These are phyloP conservation scores for Orgyia antiqua DNA, from an alignment of 2,888 invertebrate species.

Conservation along the genomic window DNA sequence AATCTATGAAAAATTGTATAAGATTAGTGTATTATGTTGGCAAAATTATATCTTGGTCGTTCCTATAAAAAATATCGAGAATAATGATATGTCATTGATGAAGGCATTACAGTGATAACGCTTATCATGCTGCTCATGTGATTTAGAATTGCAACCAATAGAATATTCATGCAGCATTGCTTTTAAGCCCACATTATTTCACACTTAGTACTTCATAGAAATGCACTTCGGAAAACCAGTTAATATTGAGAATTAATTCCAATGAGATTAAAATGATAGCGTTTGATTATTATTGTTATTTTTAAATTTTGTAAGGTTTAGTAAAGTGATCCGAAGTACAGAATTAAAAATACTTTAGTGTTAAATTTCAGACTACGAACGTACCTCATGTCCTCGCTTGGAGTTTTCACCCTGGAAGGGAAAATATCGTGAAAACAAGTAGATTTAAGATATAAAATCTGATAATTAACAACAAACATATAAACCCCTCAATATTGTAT, in stretches of 20 bases:
- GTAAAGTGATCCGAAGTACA: conserved; percentile 4
- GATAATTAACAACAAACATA: not conserved
- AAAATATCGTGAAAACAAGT: conserved; percentile 22
- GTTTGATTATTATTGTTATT: not conserved
- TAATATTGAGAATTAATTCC: not conserved
- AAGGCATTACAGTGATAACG: conserved; percentile 10
- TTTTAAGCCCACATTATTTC: conserved; percentile 23
- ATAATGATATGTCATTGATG: conserved; percentile 4
- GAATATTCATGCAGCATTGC: conserved; percentile 24
- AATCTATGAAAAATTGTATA: too few relatives aligned
- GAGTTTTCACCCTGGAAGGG: conserved; percentile 31
- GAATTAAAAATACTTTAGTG: conserved; percentile 4
- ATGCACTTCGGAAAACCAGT: conserved; percentile 3
- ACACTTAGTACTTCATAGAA: conserved; percentile 7
- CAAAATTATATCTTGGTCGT: too few relatives aligned
- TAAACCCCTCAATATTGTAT: too few relatives aligned
- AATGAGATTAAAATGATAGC: not conserved
- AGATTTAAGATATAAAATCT: not conserved
- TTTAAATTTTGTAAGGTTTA: not conserved
- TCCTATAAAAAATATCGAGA: too few relatives aligned
- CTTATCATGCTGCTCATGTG: conserved; percentile 9
- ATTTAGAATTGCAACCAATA: conserved; percentile 16
- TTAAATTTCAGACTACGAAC: conserved; percentile 17
- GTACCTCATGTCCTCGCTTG: conserved; percentile 29
- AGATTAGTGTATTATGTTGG: too few relatives aligned